phyloP scores from a whole-genome alignment of 1,140 invertebrate genomes.

The Wasmannia auropunctata region DNA sequence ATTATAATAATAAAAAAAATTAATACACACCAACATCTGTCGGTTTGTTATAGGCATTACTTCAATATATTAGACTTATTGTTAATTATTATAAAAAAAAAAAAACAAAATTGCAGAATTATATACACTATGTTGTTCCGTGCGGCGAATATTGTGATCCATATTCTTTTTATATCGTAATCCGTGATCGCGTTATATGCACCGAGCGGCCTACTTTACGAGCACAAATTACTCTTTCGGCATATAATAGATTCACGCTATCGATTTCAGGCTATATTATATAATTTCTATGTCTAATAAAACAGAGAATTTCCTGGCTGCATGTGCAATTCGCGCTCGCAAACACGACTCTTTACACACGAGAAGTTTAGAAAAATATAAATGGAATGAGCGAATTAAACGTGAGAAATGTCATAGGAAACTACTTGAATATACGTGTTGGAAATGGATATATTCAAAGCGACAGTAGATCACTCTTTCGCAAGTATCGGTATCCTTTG shows the following conservation, averaged over 20 bases:
- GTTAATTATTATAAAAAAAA: background rate
- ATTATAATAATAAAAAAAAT: no score
- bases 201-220: conserved; percentile 12
- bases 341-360: background rate
- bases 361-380: background rate
- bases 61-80: background rate
- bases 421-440: background rate
- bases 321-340: background rate
- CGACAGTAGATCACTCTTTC: background rate
- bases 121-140: background rate
- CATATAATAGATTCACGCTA: conserved; percentile 25
- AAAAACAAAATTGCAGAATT: background rate
- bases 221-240: conserved; percentile 8
- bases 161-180: conserved; percentile 39
- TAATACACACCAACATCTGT: no score
- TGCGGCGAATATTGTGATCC: background rate
- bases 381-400: background rate
- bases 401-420: background rate
- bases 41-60: no score
- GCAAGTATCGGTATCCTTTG: conserved; percentile 24
- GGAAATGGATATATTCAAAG: background rate
- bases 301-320: background rate
- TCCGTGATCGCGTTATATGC: conserved; percentile 25
- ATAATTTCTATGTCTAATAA: background rate
- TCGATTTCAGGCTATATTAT: conserved; percentile 36